Conservation (phyloP, 2,113 vertebrate genomes). For the Mystacornis crossleyi region DNA sequence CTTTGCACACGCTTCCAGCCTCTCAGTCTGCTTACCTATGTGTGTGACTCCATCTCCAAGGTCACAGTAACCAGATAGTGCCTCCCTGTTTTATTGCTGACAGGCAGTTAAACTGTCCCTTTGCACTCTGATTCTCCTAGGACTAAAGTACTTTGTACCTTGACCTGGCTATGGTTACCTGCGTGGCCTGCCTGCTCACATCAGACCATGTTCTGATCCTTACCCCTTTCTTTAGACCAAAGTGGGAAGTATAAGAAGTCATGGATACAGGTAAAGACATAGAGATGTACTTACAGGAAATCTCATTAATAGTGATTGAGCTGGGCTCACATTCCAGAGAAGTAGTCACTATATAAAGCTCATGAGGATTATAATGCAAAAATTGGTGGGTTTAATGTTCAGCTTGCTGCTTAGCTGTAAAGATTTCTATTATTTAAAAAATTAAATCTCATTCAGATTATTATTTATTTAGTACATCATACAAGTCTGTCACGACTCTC, state of each 20-base stretch:
- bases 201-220: background rate
- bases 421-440: background rate
- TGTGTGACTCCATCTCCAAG: background rate
- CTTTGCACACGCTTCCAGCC: background rate
- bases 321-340: background rate
- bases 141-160: background rate
- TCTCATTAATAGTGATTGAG: background rate
- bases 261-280: background rate
- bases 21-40: background rate
- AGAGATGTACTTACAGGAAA: background rate
- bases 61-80: constrained; percentile 24
- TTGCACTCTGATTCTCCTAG: background rate
- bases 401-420: background rate
- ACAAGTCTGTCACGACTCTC: background rate
- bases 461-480: background rate
- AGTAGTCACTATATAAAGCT: background rate
- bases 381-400: background rate
- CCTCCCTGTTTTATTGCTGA: constrained; percentile 9
- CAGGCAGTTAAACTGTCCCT: background rate
- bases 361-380: background rate
- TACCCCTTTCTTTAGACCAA: background rate
- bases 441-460: background rate
- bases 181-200: background rate
- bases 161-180: background rate
- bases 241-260: background rate